A percentile compares a stretch with the other conserved stretches of the same genome.
Conservation (phyloP, 2,888 invertebrate genomes). For the Perizoma affinitatum region DNA sequence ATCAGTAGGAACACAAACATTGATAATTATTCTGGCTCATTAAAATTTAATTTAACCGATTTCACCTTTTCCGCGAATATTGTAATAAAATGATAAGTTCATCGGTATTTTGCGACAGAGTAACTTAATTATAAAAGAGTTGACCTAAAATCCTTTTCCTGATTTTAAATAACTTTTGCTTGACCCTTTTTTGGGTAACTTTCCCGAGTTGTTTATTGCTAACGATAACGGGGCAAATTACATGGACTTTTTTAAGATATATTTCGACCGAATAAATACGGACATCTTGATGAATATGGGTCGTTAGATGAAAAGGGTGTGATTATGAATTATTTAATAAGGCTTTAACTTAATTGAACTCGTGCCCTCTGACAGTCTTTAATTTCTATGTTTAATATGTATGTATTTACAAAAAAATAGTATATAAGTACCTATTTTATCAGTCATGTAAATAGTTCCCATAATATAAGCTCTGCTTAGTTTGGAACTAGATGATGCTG, state of each 20-base stretch:
- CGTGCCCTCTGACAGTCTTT: not conserved
- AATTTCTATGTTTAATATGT: no score
- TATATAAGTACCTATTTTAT: no score
- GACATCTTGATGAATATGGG: conserved; percentile 20
- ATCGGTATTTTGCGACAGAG: conserved; percentile 29
- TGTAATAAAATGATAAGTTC: conserved; percentile 32
- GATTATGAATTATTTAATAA: conserved; percentile 21
- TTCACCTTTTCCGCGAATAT: conserved; percentile 15
- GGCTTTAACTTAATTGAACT: conserved; percentile 5
- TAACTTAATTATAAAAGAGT: conserved; percentile 46
- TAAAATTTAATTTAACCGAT: conserved; percentile 6
- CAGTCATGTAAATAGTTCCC: no score
- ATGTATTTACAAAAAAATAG: no score
- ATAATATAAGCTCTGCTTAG: no score
- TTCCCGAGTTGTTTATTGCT: conserved; percentile 37
- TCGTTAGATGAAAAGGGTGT: conserved; percentile 19
- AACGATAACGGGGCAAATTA: conserved; percentile 29
- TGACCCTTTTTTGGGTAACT: conserved; percentile 41
- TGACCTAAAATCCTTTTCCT: conserved; percentile 36
- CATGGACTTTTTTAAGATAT: conserved; percentile 17
- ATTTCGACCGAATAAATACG: conserved; percentile 18
- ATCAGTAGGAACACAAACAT: not conserved
- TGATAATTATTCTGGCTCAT: not conserved
- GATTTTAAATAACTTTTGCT: conserved; percentile 42
- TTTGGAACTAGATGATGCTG: no score